Base-by-base conservation (phyloP, 1,140 invertebrate species). In the Drosophila virilis region DNA sequence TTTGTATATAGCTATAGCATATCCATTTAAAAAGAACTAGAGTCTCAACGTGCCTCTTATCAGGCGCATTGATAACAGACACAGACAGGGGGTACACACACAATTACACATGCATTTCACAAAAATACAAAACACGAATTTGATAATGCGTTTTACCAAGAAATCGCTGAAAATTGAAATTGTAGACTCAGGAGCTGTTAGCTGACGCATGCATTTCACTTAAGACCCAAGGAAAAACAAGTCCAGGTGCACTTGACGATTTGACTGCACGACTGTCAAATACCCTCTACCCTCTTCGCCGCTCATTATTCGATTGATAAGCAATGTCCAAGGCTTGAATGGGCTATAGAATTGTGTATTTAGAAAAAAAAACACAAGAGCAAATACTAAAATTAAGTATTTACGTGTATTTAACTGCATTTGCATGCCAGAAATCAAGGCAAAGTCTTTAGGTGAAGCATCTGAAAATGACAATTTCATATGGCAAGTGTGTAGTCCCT, bases 31-130 rank as follows among this genome's bases (percentile, higher is more conserved):
- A 35, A 45, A 9, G 28, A 65, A 54, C 15, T n/a, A 28, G 13
- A 59, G 45, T 60, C 22, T 52, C 45, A 52, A 38, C 51, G 37
- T 38, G 22, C 10, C n/a, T 10, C 54, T 72, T 72, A 72, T 72
- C 69, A 59, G 9, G 38, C 66, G 33, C 17, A 42, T 37, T 66
- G 69, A 72, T 72, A 72, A 59, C 45, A 66, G 66, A 59, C 45
- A 66, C 66, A 66, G 22, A 22, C 22, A 22, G 22, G 22, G 22
- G 2, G 22, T 22, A 59, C 38, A 66, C 65, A 59, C 45, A 66
- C 66, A 72, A 72, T 58, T 62, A 66, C 9, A 8, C 43, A 61
- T 70, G 57, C 52, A 66, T 7, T 62, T 35, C 50, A 52, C 33
- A 33, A 33, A 51, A 46, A 2, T 22, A 54, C 22, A 64, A 52